A percentile compares a stretch with the other conserved stretches of the same genome.
Evolutionary conservation across 2,113 vertebrate genomes (phyloP).

Genomic region (Microcebus jonahi): DNA sequence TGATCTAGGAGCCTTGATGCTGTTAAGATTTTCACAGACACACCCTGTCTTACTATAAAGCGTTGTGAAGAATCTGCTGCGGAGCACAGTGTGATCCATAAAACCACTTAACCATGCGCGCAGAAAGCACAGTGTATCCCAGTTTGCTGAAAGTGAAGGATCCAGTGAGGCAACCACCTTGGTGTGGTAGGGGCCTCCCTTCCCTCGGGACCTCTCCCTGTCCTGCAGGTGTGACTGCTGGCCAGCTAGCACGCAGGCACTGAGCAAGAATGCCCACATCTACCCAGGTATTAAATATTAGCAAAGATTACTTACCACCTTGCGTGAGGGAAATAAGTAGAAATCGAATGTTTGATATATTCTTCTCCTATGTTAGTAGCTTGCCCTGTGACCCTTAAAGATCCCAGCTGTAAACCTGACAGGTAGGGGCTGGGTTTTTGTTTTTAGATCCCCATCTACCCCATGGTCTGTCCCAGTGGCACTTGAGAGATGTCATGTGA

Average conservation of each 20-base stretch:
- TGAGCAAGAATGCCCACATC: not conserved
- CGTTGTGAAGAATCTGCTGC: rapidly evolving
- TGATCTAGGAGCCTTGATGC: not conserved
- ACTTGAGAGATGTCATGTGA: not conserved
- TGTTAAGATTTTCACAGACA: not conserved
- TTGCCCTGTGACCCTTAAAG: not conserved
- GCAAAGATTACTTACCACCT: not conserved
- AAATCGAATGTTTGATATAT: not conserved
- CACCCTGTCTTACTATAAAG: not conserved
- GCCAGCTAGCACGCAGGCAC: too few species aligned
- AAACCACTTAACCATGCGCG: rapidly evolving
- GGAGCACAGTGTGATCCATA: rapidly evolving
- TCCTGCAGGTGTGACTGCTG: not conserved
- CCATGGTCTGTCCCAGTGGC: not conserved
- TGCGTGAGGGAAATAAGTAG: not conserved
- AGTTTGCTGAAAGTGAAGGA: not conserved
- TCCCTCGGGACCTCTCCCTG: rapidly evolving
- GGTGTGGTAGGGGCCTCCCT: not conserved
- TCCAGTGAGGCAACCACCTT: not conserved
- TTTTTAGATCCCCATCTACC: not conserved
- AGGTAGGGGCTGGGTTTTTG: not conserved
- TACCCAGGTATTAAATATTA: not conserved
- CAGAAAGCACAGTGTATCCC: not conserved
- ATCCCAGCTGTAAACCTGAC: not conserved
- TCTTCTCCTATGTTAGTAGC: not conserved